A percentile compares a stretch with the other conserved stretches of the same genome.
Evolutionary conservation across 2,888 invertebrate genomes (phyloP).

Genomic region (Gnatocerus cornutus): DNA sequence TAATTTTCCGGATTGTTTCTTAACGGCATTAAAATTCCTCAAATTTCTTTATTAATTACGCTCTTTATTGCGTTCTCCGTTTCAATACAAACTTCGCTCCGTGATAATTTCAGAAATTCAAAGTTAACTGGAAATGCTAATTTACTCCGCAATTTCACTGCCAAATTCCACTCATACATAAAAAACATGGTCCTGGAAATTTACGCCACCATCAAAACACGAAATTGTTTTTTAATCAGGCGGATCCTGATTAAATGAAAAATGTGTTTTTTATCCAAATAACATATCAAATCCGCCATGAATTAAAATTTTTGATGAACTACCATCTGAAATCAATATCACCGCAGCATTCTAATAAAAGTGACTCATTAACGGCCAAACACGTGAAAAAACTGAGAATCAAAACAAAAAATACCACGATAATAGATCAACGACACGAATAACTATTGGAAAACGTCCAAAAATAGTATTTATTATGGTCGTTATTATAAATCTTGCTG

Average conservation of each 20-base stretch:
- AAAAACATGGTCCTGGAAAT: neutral
- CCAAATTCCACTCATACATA: neutral
- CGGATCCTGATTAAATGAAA: neutral
- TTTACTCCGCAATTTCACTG: constrained; percentile 2
- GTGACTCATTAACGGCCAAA: constrained; percentile 6
- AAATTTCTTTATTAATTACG: constrained; percentile 26
- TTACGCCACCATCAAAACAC: neutral
- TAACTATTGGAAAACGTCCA: constrained; percentile 35
- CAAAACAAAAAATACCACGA: constrained; percentile 34
- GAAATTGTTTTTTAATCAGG: constrained; percentile 3
- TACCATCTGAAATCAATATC: neutral
- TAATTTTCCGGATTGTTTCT: constrained; percentile 23
- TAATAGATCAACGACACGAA: constrained; percentile 38
- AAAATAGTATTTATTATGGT: constrained; percentile 34
- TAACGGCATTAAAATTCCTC: constrained; percentile 20
- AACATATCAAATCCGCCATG: neutral
- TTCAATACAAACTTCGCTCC: constrained; percentile 21
- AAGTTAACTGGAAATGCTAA: constrained; percentile 8
- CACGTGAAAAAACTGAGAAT: constrained; percentile 11
- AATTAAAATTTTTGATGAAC: constrained; percentile 5
- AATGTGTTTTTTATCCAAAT: constrained; percentile 1
- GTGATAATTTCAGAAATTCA: constrained; percentile 11
- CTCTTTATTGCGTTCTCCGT: constrained; percentile 10
- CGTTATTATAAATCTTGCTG: constrained; percentile 33
- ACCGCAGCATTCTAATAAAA: neutral